Base-by-base conservation (phyloP, 2,797 vertebrate species). In the Platalea minor region DNA sequence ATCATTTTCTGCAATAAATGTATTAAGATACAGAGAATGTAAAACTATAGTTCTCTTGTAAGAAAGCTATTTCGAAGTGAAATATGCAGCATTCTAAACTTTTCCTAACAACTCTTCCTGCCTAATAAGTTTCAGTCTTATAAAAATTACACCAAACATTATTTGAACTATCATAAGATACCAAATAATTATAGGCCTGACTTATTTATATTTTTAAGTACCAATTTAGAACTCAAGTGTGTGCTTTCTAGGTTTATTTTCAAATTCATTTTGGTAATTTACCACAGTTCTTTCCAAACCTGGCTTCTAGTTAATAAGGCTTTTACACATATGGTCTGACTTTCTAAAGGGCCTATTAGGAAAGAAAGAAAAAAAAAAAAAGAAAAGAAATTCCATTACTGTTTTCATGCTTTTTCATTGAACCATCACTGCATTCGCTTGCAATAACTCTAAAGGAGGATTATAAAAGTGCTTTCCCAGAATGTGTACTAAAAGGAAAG, bases 391-490 rank as follows among this genome's bases (percentile, higher is more conserved):
- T 95, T 97, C 92, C 91, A 91, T 60, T 9, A 95, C 83, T 78
- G 92, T 94, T 96, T 83, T 93, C 93, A 67, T 96, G 95, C 95
- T 80, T 94, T 96, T 94, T 95, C 95, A 93, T 45, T 91, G 94
- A 96, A 85, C 57, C 85, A 79, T 93, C 96, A 90, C 94, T 6
- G 43, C 88, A 90, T 89, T 94, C 0, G 12, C 76, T 33, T 64
- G 89, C 53, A 85, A 65, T 78, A 78, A 78, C 89, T 93, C 95
- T 93, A 96, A 93, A 94, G 96, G 28, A 95, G 92, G 93, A 92
- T 92, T 91, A 91, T 56, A 94, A 95, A 94, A 85, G 77, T 85
- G 75, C 86, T 79, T 88, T 90, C 84, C 83, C 88, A 94, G 94
- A 94, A 92, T 14, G 53, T 45, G 56, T 8, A 24, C 85, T 94